These are phyloP conservation scores for Ctenopoma multispine DNA, from an alignment of 2,797 vertebrate species.

Conservation along the genomic window DNA sequence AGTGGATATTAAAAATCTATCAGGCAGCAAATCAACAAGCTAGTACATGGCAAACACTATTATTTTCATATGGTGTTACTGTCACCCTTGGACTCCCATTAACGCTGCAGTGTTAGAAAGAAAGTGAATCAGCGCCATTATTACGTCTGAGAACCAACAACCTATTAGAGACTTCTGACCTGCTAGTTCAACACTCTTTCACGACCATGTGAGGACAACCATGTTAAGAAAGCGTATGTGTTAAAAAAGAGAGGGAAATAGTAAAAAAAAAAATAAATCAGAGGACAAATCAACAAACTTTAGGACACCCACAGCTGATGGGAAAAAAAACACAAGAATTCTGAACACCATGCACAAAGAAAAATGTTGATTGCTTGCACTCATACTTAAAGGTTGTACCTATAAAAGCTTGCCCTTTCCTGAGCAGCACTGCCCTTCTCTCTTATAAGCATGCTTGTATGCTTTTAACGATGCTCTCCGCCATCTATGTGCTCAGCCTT, in stretches of 20 bases:
- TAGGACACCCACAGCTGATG: slow-evolving; percentile 45
- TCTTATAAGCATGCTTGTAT: slow-evolving; percentile 63
- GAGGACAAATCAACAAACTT: slow-evolving; percentile 44
- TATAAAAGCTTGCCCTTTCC: slow-evolving; percentile 77
- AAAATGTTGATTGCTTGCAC: slow-evolving; percentile 75
- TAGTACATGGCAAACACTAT: slow-evolving; percentile 71
- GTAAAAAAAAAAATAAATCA: slow-evolving; percentile 1
- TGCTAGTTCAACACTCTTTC: slow-evolving; percentile 69
- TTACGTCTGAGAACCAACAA: slow-evolving; percentile 64
- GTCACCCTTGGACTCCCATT: slow-evolving; percentile 76
- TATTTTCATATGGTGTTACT: slow-evolving; percentile 77
- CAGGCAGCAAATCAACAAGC: slow-evolving; percentile 75
- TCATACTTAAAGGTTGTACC: slow-evolving; percentile 71
- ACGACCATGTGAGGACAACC: slow-evolving; percentile 40
- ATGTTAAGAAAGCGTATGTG: slow-evolving; percentile 18
- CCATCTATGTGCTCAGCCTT: slow-evolving; percentile 55
- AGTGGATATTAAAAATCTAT: slow-evolving; percentile 82
- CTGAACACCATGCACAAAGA: slow-evolving; percentile 65
- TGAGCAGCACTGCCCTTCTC: slow-evolving; percentile 61
- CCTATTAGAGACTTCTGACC: slow-evolving; percentile 80
- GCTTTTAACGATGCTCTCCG: slow-evolving; percentile 77
- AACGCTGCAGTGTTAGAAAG: slow-evolving; percentile 67
- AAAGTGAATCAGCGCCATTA: slow-evolving; percentile 69
- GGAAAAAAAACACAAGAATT: slow-evolving; percentile 35
- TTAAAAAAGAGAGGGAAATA: background rate